Evolutionary conservation across 2,888 invertebrate species (phyloP), one percentile per base, ranked within the genome.

Genomic region (Carterocephalus palaemon): DNA sequence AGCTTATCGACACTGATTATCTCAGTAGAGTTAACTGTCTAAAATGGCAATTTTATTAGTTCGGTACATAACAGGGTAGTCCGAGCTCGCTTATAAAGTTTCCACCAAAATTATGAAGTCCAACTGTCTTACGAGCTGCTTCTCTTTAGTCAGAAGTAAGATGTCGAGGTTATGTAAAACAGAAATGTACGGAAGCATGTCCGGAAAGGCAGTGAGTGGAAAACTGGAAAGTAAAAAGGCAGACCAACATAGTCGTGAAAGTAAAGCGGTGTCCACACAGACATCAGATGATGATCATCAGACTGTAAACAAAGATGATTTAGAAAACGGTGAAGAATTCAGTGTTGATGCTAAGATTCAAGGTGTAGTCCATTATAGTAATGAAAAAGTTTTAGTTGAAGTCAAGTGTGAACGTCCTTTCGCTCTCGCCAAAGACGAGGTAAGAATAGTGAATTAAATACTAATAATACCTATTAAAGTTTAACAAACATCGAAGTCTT

Each of bases 241-340:
- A 29, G 17, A 24, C 22, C 31, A 37, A 19, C 29, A 45, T 4
- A 49, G n/a, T n/a, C n/a, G n/a, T n/a, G n/a, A 33, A 47, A 49
- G 43, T 17, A 60, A 52, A 43, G 51, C 57, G 3, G 52, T 57
- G 39, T 19, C 31, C 40, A 54, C 59, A 2, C 53, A 61, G 52
- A 57, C 53, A 9, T 57, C 52, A 10, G 38, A 47, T 24, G 16
- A 33, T 23, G 46, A 37, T 24, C 33, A 13, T 8, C 10, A 4
- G 22, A 15, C 13, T 34, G 29, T 32, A 33, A 12, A 4, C 7
- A 17, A 26, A 28, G 38, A 15, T 10, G 15, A 31, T 6, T 12
- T 9, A 9, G n/a, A 37, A 7, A 36, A 17, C 20, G 19, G n/a
- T 20, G 24, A 20, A 28, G n/a, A n/a, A n/a, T n/a, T n/a, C n/a